Evolutionary conservation across 1,140 invertebrate genomes (phyloP).

Genomic region (Contarinia nasturtii): DNA sequence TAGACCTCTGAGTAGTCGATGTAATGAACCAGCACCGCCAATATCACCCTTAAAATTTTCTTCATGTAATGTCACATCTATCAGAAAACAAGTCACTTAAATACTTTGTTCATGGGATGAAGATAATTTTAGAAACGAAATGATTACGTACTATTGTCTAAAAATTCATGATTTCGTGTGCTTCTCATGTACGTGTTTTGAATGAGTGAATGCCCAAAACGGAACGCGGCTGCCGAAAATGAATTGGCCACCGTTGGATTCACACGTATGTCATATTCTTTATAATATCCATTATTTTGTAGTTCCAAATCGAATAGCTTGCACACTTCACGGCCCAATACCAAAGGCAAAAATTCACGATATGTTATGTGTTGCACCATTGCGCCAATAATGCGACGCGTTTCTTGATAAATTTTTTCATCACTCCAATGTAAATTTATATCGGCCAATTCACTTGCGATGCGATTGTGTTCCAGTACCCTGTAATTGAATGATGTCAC

Average conservation of each 20-base stretch:
- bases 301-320: conserved; percentile 47
- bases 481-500: too few relatives aligned
- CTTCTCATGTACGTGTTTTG: conserved; percentile 51
- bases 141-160: conserved; percentile 40
- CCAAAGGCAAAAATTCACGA: conserved; percentile 68
- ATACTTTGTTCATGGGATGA: not conserved
- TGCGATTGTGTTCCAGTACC: conserved; percentile 76
- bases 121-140: not conserved
- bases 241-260: conserved; percentile 79
- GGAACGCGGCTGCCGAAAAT: conserved; percentile 86
- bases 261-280: conserved; percentile 55
- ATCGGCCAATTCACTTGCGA: conserved; percentile 52
- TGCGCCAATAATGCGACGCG: conserved; percentile 60
- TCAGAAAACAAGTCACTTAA: conserved; percentile 13
- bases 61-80: conserved; percentile 60
- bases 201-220: conserved; percentile 88
- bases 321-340: conserved; percentile 56
- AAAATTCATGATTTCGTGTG: conserved; percentile 37
- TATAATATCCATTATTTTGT: conserved; percentile 39
- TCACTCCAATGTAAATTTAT: conserved; percentile 78
- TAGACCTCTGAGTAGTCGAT: conserved; percentile 57
- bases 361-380: conserved; percentile 77
- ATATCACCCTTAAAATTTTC: conserved; percentile 39
- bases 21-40: conserved; percentile 53
- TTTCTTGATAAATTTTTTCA: conserved; percentile 74